A percentile compares a stretch with the other conserved stretches of the same genome.
phyloP scores from a whole-genome alignment of 2,797 vertebrate genomes.

The Esox masquinongy region DNA sequence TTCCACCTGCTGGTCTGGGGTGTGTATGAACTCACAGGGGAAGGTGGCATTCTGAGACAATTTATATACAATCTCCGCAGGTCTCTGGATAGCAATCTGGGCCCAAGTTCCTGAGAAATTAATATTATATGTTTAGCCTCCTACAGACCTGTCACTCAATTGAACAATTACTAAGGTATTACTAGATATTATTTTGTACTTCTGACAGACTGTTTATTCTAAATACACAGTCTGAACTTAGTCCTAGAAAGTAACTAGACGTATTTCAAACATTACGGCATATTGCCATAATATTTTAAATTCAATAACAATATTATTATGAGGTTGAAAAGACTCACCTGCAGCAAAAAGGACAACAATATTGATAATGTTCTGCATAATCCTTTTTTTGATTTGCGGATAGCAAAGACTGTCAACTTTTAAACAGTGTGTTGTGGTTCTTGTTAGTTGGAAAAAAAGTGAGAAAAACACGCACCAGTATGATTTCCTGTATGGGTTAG shows the following conservation, averaged over 20 bases:
- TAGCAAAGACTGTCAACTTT: neutral
- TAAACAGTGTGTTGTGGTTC: neutral
- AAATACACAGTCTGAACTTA: neutral
- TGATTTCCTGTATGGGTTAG: too few species aligned
- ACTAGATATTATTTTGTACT: neutral
- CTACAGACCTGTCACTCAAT: neutral
- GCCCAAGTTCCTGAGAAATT: slow-evolving; percentile 37
- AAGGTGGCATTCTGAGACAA: slow-evolving; percentile 34
- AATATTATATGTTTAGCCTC: too few species aligned
- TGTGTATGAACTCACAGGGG: slow-evolving; percentile 42
- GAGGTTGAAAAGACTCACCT: slow-evolving; percentile 42
- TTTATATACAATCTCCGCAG: slow-evolving; percentile 32
- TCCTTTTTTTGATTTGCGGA: neutral
- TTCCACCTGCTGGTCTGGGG: slow-evolving; percentile 12
- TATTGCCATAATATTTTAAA: neutral
- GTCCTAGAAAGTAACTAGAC: too few species aligned
- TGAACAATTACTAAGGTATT: neutral
- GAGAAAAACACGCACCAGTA: neutral
- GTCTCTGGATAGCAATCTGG: slow-evolving; percentile 46
- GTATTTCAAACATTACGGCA: neutral
- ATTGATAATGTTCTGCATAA: slow-evolving; percentile 2
- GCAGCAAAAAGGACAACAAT: slow-evolving; percentile 32
- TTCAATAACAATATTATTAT: neutral
- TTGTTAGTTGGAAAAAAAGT: neutral
- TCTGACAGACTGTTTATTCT: neutral